phyloP scores from a whole-genome alignment of 2,888 invertebrate species.

The Abscondita cerata region DNA sequence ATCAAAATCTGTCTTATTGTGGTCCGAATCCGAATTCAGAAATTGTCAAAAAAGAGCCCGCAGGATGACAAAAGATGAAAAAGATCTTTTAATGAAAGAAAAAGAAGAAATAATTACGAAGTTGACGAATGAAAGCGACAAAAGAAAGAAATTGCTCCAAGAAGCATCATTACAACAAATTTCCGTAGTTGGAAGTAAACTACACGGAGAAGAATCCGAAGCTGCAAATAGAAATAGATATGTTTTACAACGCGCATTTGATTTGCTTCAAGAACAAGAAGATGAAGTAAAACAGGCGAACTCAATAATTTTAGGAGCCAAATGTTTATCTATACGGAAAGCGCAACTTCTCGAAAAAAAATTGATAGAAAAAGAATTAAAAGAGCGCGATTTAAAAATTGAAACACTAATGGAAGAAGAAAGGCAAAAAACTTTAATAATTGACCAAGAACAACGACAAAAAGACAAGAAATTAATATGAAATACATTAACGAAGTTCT shows the following conservation, averaged over 20 bases:
- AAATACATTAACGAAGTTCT: slow-evolving; percentile 43
- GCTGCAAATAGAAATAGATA: slow-evolving; percentile 61
- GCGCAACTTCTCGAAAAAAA: slow-evolving; percentile 77
- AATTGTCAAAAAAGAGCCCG: slow-evolving; percentile 66
- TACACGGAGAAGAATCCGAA: slow-evolving; percentile 57
- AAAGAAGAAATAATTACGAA: slow-evolving; percentile 58
- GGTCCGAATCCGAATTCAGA: slow-evolving; percentile 67
- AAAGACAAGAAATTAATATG: slow-evolving; percentile 50
- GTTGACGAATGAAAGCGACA: slow-evolving; percentile 65
- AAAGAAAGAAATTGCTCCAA: slow-evolving; percentile 58
- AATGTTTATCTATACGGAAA: slow-evolving; percentile 84
- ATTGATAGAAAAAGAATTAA: slow-evolving; percentile 64
- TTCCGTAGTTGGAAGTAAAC: slow-evolving; percentile 37
- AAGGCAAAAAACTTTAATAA: slow-evolving; percentile 63
- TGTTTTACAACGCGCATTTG: slow-evolving; percentile 61
- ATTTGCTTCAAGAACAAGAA: slow-evolving; percentile 65
- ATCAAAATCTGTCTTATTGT: too few relatives aligned
- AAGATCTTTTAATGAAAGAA: slow-evolving; percentile 56
- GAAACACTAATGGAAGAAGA: slow-evolving; percentile 77
- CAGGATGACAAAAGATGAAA: slow-evolving; percentile 61
- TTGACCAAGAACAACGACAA: slow-evolving; percentile 62
- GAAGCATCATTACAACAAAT: slow-evolving; percentile 38
- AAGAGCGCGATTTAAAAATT: slow-evolving; percentile 65
- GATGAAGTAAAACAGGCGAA: slow-evolving; percentile 77
- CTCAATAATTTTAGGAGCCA: slow-evolving; percentile 80